These are phyloP conservation scores for Drosophila affinis DNA, from an alignment of 2,888 invertebrate genomes.

Conservation along the genomic window DNA sequence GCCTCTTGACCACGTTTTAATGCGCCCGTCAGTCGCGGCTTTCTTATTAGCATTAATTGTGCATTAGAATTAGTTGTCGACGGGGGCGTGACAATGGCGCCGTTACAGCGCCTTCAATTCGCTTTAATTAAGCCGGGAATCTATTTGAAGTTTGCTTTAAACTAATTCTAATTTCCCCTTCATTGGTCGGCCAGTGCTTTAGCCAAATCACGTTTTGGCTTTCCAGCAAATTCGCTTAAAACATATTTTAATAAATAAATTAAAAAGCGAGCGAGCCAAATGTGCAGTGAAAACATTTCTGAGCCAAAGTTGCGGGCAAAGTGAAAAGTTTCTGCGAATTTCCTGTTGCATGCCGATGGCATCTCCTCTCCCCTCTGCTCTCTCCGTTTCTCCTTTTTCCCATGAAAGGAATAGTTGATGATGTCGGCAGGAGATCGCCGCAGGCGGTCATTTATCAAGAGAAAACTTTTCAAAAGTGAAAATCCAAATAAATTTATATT, in stretches of 20 bases:
- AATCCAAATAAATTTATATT: constrained; percentile 44
- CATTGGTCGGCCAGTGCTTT: not conserved
- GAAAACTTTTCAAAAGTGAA: constrained; percentile 34
- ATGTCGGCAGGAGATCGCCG: constrained; percentile 30
- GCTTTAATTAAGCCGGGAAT: constrained; percentile 43
- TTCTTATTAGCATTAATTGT: constrained; percentile 64
- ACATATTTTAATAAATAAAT: constrained; percentile 43
- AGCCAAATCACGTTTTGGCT: not conserved
- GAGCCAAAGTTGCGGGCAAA: constrained; percentile 24
- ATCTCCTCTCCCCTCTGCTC: not conserved
- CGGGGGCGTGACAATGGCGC: constrained; percentile 45
- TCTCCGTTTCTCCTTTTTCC: constrained; percentile 6
- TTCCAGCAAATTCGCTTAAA: constrained; percentile 7
- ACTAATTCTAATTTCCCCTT: not conserved
- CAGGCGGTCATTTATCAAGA: constrained; percentile 31
- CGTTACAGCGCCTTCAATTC: constrained; percentile 34
- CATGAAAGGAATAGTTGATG: constrained; percentile 49
- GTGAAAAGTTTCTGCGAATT: constrained; percentile 45
- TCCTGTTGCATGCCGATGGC: constrained; percentile 49
- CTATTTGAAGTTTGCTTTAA: not conserved
- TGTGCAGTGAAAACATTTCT: constrained; percentile 27
- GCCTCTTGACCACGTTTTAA: constrained; percentile 44
- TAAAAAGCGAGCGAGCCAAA: constrained; percentile 27
- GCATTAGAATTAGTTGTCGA: constrained; percentile 46
- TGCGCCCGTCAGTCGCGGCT: constrained; percentile 16